These are phyloP conservation scores for Opisthograptis luteolata DNA, from an alignment of 2,888 invertebrate genomes.

Conservation along the genomic window DNA sequence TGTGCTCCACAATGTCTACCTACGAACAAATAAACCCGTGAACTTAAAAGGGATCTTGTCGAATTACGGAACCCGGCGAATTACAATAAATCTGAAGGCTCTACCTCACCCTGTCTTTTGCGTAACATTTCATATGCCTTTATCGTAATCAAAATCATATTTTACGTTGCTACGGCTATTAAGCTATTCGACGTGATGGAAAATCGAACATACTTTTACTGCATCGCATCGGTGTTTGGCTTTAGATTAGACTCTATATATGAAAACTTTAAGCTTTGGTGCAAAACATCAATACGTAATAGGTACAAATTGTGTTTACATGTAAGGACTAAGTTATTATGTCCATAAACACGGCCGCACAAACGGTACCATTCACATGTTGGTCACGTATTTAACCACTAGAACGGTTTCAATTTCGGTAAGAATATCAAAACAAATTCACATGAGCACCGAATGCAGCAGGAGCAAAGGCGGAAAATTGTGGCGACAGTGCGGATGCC, in stretches of 20 bases:
- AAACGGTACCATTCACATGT: slow-evolving; percentile 3
- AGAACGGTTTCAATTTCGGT: slow-evolving; percentile 57
- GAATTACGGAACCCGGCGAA: slow-evolving; percentile 36
- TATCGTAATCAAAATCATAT: slow-evolving; percentile 71
- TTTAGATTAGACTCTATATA: slow-evolving; percentile 36
- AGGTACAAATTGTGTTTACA: not conserved
- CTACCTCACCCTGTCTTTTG: slow-evolving; percentile 33
- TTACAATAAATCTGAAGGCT: slow-evolving; percentile 35
- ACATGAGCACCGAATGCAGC: slow-evolving; percentile 69
- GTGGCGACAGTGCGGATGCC: slow-evolving; percentile 57
- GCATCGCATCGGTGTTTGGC: slow-evolving; percentile 35
- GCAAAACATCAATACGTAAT: not conserved
- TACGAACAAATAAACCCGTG: slow-evolving; percentile 33
- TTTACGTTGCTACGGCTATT: slow-evolving; percentile 66
- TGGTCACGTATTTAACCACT: slow-evolving; percentile 25
- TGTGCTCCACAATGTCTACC: slow-evolving; percentile 64
- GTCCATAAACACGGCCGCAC: not conserved
- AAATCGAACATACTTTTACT: slow-evolving; percentile 55
- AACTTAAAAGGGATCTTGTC: slow-evolving; percentile 32
- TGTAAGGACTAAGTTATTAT: slow-evolving; percentile 3
- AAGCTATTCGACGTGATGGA: slow-evolving; percentile 63
- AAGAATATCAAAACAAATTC: slow-evolving; percentile 67
- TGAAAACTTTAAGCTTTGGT: slow-evolving; percentile 11
- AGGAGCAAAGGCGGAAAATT: slow-evolving; percentile 75
- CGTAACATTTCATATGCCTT: slow-evolving; percentile 46